Evolutionary conservation across 1,140 invertebrate genomes (phyloP), one percentile per base, ranked within the genome.

Genomic region (Ips nitidus): DNA sequence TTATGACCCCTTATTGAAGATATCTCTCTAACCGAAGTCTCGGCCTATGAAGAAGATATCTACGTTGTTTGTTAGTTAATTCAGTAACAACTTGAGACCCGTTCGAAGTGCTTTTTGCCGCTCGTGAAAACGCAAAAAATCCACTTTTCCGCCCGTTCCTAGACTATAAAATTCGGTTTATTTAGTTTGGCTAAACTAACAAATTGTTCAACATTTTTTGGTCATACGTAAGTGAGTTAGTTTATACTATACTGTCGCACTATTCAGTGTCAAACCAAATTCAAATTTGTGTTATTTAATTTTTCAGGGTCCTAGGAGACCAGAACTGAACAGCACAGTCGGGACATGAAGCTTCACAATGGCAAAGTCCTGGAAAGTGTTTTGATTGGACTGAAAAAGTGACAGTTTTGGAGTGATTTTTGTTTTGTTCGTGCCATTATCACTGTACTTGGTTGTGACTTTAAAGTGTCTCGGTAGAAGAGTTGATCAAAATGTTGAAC

Each of bases 401-500:
- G 47, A 50, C 22, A 22, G 22, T 22, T 50, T 50, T 50, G 22
- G 7, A 8, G 47, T 50, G 47, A 50, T 1, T 8, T 50, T 50
- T 50, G 47, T 22, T 22, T 22, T 22, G 22, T 22, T 22, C 22
- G 45, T 47, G 45, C n/a, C 45, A 47, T n/a, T 47, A n/a, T 47
- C 4, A 4, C 4, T 47, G 45, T 47, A n/a, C n/a, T 47, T 47
- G 4, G 45, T 47, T 47, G 45, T 22, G 22, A 22, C 22, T 22
- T 22, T 22, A 22, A 22, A 22, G 22, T 22, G 22, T 22, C 7
- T 50, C 47, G 47, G 47, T 50, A 8, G 47, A 50, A 2, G 1
- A 7, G 47, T 7, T 50, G 47, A 42, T 8, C 39, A 82, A 79
- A 69, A 91, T 91, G 89, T 83, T 91, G 80, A 91, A 91, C 81